Evolutionary conservation across 1,140 invertebrate genomes (phyloP), one percentile per base, ranked within the genome.

Genomic region (Cherax destructor): DNA sequence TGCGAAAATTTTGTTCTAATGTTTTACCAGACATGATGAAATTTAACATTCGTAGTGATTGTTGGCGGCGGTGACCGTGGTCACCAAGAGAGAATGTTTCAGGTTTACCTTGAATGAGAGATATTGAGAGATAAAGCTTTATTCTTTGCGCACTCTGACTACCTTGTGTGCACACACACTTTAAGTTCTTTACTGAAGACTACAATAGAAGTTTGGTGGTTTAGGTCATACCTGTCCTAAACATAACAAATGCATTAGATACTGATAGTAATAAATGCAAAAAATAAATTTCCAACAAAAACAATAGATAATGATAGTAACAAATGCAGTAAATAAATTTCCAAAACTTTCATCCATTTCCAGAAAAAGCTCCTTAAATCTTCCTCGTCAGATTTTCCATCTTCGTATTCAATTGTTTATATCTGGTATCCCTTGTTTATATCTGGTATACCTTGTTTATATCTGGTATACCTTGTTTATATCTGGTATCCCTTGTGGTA

Each of bases 131-230:
- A 24, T 30, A 72, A 18, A 61, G 11, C 18, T 10, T n/a, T 7
- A 3, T 72, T 24, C 5, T 1, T 2, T 11, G n/a, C 21, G 69
- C n/a, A 24, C n/a, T 5, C 0, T 72, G n/a, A 21, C 30, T 21
- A 4, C 4, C 4, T 24, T 72, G n/a, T 72, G 69, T 30, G 69
- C n/a, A n/a, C n/a, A n/a, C n/a, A n/a, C n/a, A n/a, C n/a, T n/a
- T n/a, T n/a, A n/a, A n/a, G n/a, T n/a, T n/a, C n/a, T n/a, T n/a
- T n/a, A n/a, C n/a, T n/a, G n/a, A 83, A 91, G 52, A 91, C 88
- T 91, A 16, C 88, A 83, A 61, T 91, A 91, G 77, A 83, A 91
- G 24, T 91, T 83, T 50, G 88, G 88, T 3, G 88, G 83, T 24
- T 86, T 69, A 91, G 80, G 50, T 91, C 88, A 30, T 84, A 7